phyloP scores from a whole-genome alignment of 2,113 vertebrate species.

The Chloropsis hardwickii region DNA sequence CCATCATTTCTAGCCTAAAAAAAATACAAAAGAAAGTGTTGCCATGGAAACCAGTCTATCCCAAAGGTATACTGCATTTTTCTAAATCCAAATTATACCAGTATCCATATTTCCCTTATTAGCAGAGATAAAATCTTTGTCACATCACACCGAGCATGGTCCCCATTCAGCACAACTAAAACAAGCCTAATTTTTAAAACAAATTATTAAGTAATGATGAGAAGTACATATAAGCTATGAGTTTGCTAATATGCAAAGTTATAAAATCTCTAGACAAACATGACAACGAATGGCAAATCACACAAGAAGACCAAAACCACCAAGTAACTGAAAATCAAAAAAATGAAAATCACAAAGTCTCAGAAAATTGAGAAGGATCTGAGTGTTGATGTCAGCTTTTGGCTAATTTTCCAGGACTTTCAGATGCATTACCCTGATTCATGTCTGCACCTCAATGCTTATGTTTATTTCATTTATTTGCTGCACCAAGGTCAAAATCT shows the following conservation, averaged over 20 bases:
- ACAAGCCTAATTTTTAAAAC: background rate
- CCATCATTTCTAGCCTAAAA: constrained; percentile 57
- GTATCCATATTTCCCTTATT: constrained; percentile 1
- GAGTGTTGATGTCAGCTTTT: background rate
- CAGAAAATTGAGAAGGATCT: background rate
- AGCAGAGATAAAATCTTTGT: background rate
- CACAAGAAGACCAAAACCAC: background rate
- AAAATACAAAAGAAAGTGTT: constrained; percentile 65
- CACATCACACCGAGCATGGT: background rate
- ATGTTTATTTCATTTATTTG: background rate
- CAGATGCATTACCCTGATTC: background rate
- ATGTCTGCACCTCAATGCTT: background rate
- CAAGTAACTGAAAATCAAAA: background rate
- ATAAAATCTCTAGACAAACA: background rate
- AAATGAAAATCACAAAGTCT: accelerated
- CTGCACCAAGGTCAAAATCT: background rate
- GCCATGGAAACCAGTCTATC: constrained; percentile 67
- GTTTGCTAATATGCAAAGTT: background rate
- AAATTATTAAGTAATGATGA: background rate
- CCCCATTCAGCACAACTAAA: background rate
- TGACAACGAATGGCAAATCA: background rate
- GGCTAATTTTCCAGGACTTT: background rate
- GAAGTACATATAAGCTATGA: background rate
- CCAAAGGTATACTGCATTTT: constrained; percentile 57
- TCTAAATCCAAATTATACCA: constrained; percentile 43